phyloP scores from a whole-genome alignment of 2,797 vertebrate species.

The Sebastes diaconus region DNA sequence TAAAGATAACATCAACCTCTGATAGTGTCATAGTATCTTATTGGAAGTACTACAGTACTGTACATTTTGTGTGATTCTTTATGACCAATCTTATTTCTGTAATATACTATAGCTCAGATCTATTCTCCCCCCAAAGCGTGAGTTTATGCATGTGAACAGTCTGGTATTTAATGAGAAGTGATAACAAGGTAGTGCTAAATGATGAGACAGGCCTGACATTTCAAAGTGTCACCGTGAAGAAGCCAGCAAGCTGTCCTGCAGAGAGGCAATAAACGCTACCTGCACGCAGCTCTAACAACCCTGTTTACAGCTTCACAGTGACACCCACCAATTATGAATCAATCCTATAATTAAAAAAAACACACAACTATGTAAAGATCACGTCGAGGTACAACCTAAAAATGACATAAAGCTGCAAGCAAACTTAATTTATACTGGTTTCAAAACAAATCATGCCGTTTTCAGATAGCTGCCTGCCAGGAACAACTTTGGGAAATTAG shows the following conservation, averaged over 20 bases:
- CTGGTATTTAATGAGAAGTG: not conserved
- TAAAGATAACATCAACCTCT: not conserved
- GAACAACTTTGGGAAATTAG: not conserved
- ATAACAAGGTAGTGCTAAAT: slow-evolving; percentile 1
- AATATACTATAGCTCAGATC: not conserved
- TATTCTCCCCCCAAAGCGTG: not conserved
- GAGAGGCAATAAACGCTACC: slow-evolving; percentile 1
- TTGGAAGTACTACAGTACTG: not conserved
- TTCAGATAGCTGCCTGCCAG: not conserved
- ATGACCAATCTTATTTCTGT: not conserved
- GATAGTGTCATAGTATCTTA: not conserved
- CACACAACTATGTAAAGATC: not conserved
- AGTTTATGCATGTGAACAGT: not conserved
- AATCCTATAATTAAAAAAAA: not conserved
- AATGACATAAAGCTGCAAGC: not conserved
- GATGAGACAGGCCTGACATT: slow-evolving; percentile 18
- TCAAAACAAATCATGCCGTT: not conserved
- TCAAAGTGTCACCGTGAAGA: slow-evolving; percentile 18
- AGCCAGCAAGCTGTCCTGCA: not conserved
- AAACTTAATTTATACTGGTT: not conserved
- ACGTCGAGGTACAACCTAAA: not conserved
- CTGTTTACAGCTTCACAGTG: not conserved
- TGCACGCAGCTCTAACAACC: not conserved
- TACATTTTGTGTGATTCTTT: not conserved
- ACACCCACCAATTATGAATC: not conserved